Evolutionary conservation across 1,140 invertebrate genomes (phyloP).

Genomic region (Diprion similis): DNA sequence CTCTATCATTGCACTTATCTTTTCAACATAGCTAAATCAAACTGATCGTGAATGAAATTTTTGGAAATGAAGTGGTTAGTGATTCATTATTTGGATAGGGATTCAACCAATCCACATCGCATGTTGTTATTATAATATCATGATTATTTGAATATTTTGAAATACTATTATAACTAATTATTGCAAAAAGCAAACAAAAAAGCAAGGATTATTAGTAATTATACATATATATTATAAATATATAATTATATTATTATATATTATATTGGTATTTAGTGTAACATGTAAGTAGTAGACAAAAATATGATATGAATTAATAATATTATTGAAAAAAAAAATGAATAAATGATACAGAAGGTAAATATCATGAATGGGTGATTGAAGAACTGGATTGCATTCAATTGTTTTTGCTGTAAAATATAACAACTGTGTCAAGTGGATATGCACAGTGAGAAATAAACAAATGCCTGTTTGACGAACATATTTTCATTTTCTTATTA

Average conservation of each 20-base stretch:
- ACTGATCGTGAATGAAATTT: neutral
- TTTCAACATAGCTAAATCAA: neutral
- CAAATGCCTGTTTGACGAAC: slow-evolving; percentile 35
- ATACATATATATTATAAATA: slow-evolving; percentile 38
- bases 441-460: slow-evolving; percentile 44
- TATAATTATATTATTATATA: slow-evolving; percentile 39
- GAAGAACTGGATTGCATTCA: slow-evolving; percentile 24
- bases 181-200: slow-evolving; percentile 36
- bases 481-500: slow-evolving; percentile 24
- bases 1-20: neutral
- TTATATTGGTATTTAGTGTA: slow-evolving; percentile 44
- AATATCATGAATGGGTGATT: slow-evolving; percentile 26
- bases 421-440: slow-evolving; percentile 22
- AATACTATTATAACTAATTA: slow-evolving; percentile 43
- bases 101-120: slow-evolving; percentile 18
- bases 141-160: slow-evolving; percentile 45
- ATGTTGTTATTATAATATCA: slow-evolving; percentile 44
- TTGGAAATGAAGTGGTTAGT: neutral
- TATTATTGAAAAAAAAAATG: slow-evolving; percentile 33
- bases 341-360: slow-evolving; percentile 30
- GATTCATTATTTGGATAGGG: neutral
- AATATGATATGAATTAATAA: slow-evolving; percentile 35
- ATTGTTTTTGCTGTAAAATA: slow-evolving; percentile 39
- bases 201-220: slow-evolving; percentile 31
- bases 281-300: slow-evolving; percentile 47